Evolutionary conservation across 2,113 vertebrate genomes (phyloP), one percentile per base, ranked within the genome.

Genomic region (Actinemys pallida): DNA sequence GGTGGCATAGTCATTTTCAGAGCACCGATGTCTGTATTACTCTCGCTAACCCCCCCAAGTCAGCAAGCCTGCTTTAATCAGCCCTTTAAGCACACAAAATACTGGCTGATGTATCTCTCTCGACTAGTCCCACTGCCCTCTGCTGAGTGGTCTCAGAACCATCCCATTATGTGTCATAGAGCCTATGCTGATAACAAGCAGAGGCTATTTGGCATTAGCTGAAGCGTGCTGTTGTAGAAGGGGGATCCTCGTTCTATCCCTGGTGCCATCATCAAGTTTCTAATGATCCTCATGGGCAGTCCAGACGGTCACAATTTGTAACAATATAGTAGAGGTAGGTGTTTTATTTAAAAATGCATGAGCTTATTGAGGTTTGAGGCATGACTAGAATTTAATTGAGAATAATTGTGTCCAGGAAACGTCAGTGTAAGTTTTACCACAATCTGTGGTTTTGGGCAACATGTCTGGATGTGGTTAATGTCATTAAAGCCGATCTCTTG

Each of bases 391-490:
- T 45, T 92, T 86, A 69, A 96, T 93, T 89, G 45, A 53, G 91
- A 96, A 79, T 84, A 95, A 96, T 93, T 87, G 81, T n/a, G 75
- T 25, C 39, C 84, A 92, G 96, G 90, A 97, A 96, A 88, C 78
- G 65, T 9, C 0, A 59, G 84, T 52, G 59, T 50, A n/a, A 75
- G 22, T 84, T 96, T 95, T 92, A 81, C 62, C 82, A 2, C 29
- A 80, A 35, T 65, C 72, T 57, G 83, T 65, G 54, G 83, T 22
- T 93, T 45, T 90, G 92, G 88, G 93, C 84, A 93, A 69, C 9
- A 0, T 69, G 92, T 92, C 93, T 84, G 56, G 27, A 3, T 24
- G 91, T 5, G 57, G 87, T 53, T 88, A 93, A 76, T 54, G 84
- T 83, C 82, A 83, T 81, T 62, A 50, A 0, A 81, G 45, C 82